Evolutionary conservation across 2,888 invertebrate genomes (phyloP), one percentile per base, ranked within the genome.

Genomic region (Melinaea menophilus): DNA sequence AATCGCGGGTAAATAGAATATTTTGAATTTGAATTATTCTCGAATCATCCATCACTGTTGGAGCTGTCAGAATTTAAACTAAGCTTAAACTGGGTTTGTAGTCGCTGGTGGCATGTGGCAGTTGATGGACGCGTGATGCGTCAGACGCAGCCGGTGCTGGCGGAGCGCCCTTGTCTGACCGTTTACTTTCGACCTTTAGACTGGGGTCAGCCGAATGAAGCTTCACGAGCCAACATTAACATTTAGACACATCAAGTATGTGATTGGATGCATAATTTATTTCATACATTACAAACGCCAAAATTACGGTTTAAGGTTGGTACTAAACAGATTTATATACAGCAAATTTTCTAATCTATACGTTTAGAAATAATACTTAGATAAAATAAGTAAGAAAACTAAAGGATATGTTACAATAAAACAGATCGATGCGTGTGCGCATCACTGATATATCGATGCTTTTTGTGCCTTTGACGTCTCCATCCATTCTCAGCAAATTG

Each of bases 381-480:
- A 22, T n/a, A 51, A 51, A 51, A 2, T 5, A 2, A 51, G 4
- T 31, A 9, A 51, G 31, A 51, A 31, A 31, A 31, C 9, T 4
- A 51, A 5, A 51, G 51, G 9, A 51, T 31, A 22, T 11, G 5
- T 51, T 9, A 51, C 51, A 51, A 51, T 3, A 31, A 9, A 31
- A 31, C 22, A 31, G 22, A 61, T 47, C 37, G 55, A 77, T 82
- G 86, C 85, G 80, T 74, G 80, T 82, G 84, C 82, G 79, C 76
- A 75, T 74, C 74, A 67, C 78, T 89, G 89, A 90, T 88, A 83
- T 86, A 90, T 90, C 84, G 86, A 78, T 79, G 85, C 86, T 90
- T 90, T 90, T 90, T 90, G 88, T 89, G 78, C 79, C 79, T 81
- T 71, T 87, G 90, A 90, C 90, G 75, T 86, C 87, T 90, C 85